These are phyloP conservation scores for Matsumurasca onukii DNA, from an alignment of 1,140 invertebrate species.

Conservation along the genomic window DNA sequence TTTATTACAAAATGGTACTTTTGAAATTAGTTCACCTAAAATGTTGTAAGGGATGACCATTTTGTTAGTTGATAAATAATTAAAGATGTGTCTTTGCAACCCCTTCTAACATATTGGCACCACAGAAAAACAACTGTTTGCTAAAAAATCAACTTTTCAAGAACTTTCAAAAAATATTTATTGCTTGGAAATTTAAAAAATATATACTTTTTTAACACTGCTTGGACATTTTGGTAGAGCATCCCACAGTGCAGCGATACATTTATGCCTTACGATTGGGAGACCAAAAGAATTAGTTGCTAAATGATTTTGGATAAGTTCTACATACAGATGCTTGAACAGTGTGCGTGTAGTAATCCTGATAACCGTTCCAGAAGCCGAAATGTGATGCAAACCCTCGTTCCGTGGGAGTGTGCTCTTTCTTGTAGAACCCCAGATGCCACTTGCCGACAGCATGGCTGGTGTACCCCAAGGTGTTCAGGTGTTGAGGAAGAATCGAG, in stretches of 20 bases:
- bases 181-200: neutral
- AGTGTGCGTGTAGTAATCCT: constrained; percentile 78
- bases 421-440: constrained; percentile 73
- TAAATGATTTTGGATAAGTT: neutral
- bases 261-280: neutral
- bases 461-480: constrained; percentile 73
- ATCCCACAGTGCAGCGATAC: neutral
- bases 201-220: neutral
- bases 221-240: neutral
- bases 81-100: no score
- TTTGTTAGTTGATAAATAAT: no score
- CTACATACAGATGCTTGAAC: constrained; percentile 56
- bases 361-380: constrained; percentile 77
- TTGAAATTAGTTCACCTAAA: no score
- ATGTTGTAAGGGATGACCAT: no score
- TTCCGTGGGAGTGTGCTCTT: constrained; percentile 70
- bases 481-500: constrained; percentile 70
- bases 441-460: constrained; percentile 88
- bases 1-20: no score
- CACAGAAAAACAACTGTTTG: no score
- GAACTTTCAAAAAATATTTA: neutral
- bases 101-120: no score
- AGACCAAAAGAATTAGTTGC: neutral
- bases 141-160: neutral
- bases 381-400: constrained; percentile 85